A percentile compares a stretch with the other conserved stretches of the same genome.
Evolutionary conservation across 2,113 vertebrate genomes (phyloP).

Genomic region (Neolamprologus kungweensis): DNA sequence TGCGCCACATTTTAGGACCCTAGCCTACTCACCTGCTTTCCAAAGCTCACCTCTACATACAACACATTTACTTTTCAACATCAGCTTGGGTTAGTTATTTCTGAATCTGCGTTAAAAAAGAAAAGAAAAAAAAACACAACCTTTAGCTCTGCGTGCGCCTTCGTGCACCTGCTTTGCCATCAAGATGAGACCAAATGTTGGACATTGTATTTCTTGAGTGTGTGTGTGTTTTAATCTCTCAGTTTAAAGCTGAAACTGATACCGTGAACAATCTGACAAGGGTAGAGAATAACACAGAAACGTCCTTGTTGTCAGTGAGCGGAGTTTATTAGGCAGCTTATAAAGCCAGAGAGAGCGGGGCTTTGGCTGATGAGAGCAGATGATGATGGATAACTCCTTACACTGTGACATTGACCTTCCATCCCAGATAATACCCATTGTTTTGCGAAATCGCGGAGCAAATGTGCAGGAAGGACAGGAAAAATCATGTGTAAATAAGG

Average conservation of each 20-base stretch:
- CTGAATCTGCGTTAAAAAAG: background rate
- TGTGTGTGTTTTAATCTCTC: background rate
- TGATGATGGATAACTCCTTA: slow-evolving; percentile 83
- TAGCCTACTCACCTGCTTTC: slow-evolving; percentile 29
- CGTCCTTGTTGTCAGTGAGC: slow-evolving; percentile 28
- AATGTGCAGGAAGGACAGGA: slow-evolving; percentile 80
- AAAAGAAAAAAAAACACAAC: background rate
- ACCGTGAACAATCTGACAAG: background rate
- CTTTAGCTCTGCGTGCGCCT: background rate
- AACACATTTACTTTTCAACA: background rate
- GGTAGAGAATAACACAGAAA: background rate
- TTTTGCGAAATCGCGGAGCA: slow-evolving; percentile 74
- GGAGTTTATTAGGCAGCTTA: slow-evolving; percentile 55
- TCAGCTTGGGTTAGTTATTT: background rate
- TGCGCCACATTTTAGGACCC: background rate
- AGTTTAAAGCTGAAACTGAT: background rate
- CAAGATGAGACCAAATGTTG: background rate
- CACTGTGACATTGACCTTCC: slow-evolving; percentile 92
- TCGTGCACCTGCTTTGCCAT: slow-evolving; percentile 46
- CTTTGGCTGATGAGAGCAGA: slow-evolving; percentile 73
- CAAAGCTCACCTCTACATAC: background rate
- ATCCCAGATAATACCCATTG: slow-evolving; percentile 92
- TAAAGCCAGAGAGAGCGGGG: slow-evolving; percentile 51
- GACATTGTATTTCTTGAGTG: background rate
- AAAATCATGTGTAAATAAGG: slow-evolving; percentile 87